A percentile compares a stretch with the other conserved stretches of the same genome.
Conservation (phyloP, 2,797 vertebrate genomes). For the Hydrocynus forskahlii region DNA sequence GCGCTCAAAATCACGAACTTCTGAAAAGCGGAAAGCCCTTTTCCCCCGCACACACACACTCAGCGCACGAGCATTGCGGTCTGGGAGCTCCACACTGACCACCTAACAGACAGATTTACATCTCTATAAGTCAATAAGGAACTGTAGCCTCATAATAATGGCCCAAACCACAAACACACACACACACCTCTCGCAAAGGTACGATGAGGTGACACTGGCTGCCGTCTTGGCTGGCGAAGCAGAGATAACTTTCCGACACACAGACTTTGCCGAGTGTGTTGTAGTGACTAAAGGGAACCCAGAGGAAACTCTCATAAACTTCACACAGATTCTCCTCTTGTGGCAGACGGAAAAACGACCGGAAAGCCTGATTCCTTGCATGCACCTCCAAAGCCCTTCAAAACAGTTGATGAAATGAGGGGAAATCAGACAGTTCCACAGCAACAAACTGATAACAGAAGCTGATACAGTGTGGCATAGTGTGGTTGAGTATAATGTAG, state of each 20-base stretch:
- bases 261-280: conserved; percentile 94
- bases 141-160: too few species aligned
- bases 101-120: conserved; percentile 74
- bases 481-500: background rate
- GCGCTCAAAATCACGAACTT: conserved; percentile 87
- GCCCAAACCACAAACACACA: background rate
- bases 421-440: background rate
- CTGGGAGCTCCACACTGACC: conserved; percentile 84
- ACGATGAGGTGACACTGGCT: conserved; percentile 90
- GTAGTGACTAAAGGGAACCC: conserved; percentile 91
- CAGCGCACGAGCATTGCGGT: conserved; percentile 80
- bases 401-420: background rate
- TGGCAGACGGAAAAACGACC: conserved; percentile 90
- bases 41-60: conserved; percentile 89
- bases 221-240: conserved; percentile 95
- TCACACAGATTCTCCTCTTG: conserved; percentile 90
- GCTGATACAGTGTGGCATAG: background rate
- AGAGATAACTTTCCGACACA: conserved; percentile 93
- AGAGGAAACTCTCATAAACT: conserved; percentile 93
- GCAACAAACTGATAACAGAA: background rate
- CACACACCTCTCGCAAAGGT: conserved; percentile 89
- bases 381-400: conserved; percentile 89
- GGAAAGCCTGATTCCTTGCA: conserved; percentile 91
- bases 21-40: conserved; percentile 90
- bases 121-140: too few species aligned